Evolutionary conservation across 2,888 invertebrate genomes (phyloP), one percentile per base, ranked within the genome.

Genomic region (Apoda limacodes): DNA sequence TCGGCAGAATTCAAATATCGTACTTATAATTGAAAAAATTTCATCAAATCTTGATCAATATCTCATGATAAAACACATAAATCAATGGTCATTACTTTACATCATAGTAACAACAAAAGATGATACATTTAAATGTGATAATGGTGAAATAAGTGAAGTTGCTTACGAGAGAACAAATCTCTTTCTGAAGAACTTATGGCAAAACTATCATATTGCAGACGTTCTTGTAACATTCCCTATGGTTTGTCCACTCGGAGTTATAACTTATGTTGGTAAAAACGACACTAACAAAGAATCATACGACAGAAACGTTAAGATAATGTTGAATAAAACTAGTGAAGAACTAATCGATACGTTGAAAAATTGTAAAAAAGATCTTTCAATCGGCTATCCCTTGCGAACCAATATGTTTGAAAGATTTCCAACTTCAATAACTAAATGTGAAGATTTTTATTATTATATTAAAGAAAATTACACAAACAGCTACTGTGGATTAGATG

Each of bases 401-500:
- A 51, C 46, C 2, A 54, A 45, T 22, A 52, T 68, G 23, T 67
- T 65, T 24, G 1, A 45, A 3, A 50, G 65, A 44, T 55, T 58
- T 34, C 66, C 68, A 2, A 67, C 68, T 4, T 45, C 62, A 9
- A 55, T 65, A 12, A 40, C 6, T 9, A 23, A 42, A 1, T 67
- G 68, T 32, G 22, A 45, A 1, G 39, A 46, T 5, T 40, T 59
- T n/a, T 34, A 43, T 12, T 40, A 49, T 12, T 61, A 57, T 29
- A 25, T 46, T 7, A 43, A 55, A 15, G 26, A 35, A 1, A 39
- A 39, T n/a, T 14, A 41, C 3, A 51, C 50, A 2, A 35, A 41
- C 15, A 51, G 54, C 1, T 56, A 42, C 13, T 68, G 66, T 33
- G 68, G 68, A 2, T 30, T 62, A 28, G 68, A 68, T 11, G 63